phyloP scores from a whole-genome alignment of 2,113 vertebrate genomes.

The Triplophysa siluroides region DNA sequence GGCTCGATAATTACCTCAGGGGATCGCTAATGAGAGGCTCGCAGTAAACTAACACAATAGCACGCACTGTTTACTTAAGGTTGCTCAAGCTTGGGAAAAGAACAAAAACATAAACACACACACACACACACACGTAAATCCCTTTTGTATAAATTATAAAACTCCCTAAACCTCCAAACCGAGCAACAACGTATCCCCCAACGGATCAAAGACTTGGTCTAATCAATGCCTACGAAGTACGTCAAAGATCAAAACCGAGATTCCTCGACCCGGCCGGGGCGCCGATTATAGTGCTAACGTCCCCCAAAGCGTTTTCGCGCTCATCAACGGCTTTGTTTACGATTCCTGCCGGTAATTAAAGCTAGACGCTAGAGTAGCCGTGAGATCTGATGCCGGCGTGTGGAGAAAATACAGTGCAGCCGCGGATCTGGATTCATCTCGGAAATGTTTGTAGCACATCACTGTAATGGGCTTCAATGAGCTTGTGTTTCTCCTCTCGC shows the following conservation, averaged over 20 bases:
- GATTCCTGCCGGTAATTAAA: constrained; percentile 26
- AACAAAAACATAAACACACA: constrained; percentile 34
- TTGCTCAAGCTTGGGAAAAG: constrained; percentile 65
- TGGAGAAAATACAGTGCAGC: not conserved
- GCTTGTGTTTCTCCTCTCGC: not conserved
- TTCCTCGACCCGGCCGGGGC: constrained; percentile 47
- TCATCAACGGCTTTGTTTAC: constrained; percentile 33
- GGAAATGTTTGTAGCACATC: constrained; percentile 10
- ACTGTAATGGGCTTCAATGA: constrained; percentile 35
- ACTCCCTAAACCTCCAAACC: constrained; percentile 70
- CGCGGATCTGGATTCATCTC: constrained; percentile 31
- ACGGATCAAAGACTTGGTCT: constrained; percentile 74
- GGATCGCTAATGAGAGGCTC: constrained; percentile 70
- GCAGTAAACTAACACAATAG: constrained; percentile 74
- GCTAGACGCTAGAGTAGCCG: constrained; percentile 25
- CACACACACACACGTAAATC: constrained; percentile 61
- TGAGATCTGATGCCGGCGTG: constrained; percentile 5
- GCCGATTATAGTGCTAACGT: constrained; percentile 58
- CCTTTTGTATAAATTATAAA: constrained; percentile 81
- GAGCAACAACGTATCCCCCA: constrained; percentile 61
- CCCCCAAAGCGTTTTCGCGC: constrained; percentile 44
- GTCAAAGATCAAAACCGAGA: constrained; percentile 74
- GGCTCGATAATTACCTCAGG: constrained; percentile 70
- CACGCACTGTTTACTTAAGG: constrained; percentile 73
- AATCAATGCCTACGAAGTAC: constrained; percentile 66